A percentile compares a stretch with the other conserved stretches of the same genome.
phyloP scores from a whole-genome alignment of 92 coral and sea anemone species.

The Epizoanthus scotinus region DNA sequence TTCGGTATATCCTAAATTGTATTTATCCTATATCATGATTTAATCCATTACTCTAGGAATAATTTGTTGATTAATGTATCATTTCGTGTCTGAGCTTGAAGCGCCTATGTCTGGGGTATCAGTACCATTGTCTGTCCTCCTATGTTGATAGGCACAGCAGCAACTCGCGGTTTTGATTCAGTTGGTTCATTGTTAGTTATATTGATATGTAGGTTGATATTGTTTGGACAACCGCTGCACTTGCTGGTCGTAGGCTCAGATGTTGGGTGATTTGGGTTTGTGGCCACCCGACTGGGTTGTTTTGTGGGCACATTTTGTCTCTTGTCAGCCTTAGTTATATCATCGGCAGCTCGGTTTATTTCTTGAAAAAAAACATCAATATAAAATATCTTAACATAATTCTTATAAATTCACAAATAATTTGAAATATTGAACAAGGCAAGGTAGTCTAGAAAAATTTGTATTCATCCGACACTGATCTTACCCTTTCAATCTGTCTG shows the following conservation, averaged over 20 bases:
- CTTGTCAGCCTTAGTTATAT: too few relatives aligned
- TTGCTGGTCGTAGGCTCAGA: conserved; percentile 3
- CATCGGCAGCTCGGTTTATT: background rate
- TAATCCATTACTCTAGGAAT: too few relatives aligned
- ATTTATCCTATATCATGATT: too few relatives aligned
- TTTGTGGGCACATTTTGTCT: background rate
- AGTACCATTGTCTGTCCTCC: background rate
- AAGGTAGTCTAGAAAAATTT: too few relatives aligned
- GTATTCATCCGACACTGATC: too few relatives aligned
- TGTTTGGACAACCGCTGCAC: conserved; percentile 22
- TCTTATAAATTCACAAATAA: too few relatives aligned
- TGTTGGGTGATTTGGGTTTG: background rate
- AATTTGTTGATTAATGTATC: too few relatives aligned
- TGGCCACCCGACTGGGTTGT: conserved; percentile 4
- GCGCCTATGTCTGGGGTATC: background rate
- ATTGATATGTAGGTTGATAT: conserved; percentile 20
- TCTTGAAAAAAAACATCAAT: background rate
- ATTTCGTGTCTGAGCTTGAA: too few relatives aligned
- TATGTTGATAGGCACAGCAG: background rate
- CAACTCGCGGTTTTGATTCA: background rate
- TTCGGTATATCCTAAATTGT: too few relatives aligned
- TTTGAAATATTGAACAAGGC: too few relatives aligned
- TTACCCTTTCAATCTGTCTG: too few relatives aligned
- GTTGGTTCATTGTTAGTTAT: conserved; percentile 2
- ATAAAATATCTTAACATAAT: too few relatives aligned